These are phyloP conservation scores for Lycodopsis pacificus DNA, from an alignment of 2,797 vertebrate species.

Conservation along the genomic window DNA sequence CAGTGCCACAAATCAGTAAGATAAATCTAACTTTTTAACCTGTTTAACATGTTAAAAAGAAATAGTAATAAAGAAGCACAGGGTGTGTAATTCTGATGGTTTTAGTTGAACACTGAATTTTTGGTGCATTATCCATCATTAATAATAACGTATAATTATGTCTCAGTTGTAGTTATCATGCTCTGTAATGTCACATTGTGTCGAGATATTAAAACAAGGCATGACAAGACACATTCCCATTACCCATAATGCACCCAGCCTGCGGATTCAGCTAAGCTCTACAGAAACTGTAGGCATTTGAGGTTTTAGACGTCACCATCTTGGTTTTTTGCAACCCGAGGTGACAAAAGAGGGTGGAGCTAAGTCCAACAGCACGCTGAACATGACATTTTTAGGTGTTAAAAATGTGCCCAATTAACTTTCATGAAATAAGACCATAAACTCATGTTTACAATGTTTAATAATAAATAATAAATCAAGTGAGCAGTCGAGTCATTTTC, in stretches of 20 bases:
- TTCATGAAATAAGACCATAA: too few species aligned
- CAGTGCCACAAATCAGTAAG: too few species aligned
- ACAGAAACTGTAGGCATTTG: background rate
- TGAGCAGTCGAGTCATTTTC: too few species aligned
- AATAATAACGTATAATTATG: background rate
- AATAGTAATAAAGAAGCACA: background rate
- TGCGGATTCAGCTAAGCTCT: background rate
- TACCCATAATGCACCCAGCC: background rate
- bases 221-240: background rate
- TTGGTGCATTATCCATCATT: background rate
- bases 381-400: background rate
- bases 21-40: too few species aligned
- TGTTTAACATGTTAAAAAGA: background rate
- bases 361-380: background rate
- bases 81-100: background rate
- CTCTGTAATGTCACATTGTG: background rate
- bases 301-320: too few species aligned
- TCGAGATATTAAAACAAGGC: background rate
- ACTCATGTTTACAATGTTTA: too few species aligned
- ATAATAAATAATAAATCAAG: too few species aligned
- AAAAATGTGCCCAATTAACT: background rate
- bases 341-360: background rate
- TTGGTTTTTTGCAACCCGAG: too few species aligned
- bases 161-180: background rate
- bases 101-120: background rate